A percentile compares a stretch with the other conserved stretches of the same genome.
Evolutionary conservation across 1,140 invertebrate species (phyloP).

Genomic region (Oncopeltus fasciatus): DNA sequence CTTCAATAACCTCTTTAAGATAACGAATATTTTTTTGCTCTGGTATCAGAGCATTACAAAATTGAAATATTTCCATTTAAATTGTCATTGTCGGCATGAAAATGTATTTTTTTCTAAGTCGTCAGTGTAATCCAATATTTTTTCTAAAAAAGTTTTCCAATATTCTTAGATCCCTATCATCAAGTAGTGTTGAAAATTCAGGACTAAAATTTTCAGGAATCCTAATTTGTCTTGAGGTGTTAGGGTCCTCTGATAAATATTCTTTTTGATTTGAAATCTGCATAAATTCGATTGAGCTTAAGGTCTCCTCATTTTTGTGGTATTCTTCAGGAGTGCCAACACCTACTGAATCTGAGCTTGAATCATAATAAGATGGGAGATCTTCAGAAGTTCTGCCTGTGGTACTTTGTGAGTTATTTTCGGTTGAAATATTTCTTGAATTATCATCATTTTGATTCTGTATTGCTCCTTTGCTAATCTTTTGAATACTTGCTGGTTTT

Average conservation of each 20-base stretch:
- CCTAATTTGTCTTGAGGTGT: not conserved
- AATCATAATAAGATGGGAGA: not conserved
- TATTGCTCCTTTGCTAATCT: not conserved
- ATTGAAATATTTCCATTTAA: too few species aligned
- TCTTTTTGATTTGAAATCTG: not conserved
- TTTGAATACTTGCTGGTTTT: not conserved
- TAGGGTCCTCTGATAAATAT: not conserved
- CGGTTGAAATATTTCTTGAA: not conserved
- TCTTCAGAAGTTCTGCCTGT: not conserved
- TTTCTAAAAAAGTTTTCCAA: conserved; percentile 6
- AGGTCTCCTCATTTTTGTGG: not conserved
- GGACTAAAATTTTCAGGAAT: not conserved
- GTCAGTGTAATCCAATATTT: not conserved
- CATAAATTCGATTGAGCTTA: not conserved
- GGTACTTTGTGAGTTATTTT: not conserved
- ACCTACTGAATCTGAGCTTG: not conserved
- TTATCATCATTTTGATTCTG: not conserved
- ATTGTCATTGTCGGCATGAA: too few species aligned
- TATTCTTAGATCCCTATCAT: not conserved
- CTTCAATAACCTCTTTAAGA: too few species aligned
- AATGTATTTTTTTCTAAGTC: too few species aligned
- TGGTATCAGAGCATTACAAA: too few species aligned
- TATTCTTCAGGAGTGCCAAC: not conserved
- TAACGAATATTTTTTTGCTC: too few species aligned
- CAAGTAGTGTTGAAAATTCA: not conserved